Conservation (phyloP, 1,140 invertebrate species). For the Papilio polyxenes region DNA sequence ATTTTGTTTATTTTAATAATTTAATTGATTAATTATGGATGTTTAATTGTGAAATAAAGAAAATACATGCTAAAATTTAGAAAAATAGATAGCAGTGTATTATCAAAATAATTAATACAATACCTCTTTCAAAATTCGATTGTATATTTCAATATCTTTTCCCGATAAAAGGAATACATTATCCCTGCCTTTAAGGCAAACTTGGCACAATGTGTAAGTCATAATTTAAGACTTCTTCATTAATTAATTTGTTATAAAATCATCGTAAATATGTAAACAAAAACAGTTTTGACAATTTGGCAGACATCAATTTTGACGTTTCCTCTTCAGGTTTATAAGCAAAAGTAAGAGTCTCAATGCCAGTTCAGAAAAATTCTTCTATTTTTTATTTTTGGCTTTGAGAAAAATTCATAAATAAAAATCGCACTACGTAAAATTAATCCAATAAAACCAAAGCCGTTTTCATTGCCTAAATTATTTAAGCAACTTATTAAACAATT, state of each 20-base stretch:
- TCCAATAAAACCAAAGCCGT: too few relatives aligned
- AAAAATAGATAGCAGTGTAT: neutral
- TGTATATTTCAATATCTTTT: slow-evolving; percentile 46
- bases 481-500: too few relatives aligned
- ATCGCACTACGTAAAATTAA: too few relatives aligned
- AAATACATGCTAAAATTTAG: neutral
- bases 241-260: neutral
- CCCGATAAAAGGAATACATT: slow-evolving; percentile 47
- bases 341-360: neutral
- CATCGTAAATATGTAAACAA: neutral
- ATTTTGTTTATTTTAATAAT: neutral
- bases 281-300: neutral
- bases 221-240: slow-evolving; percentile 10
- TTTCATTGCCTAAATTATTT: too few relatives aligned
- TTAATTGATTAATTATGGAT: neutral
- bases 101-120: neutral
- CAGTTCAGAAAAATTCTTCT: neutral
- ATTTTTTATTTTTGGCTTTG: too few relatives aligned
- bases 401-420: too few relatives aligned
- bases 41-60: neutral
- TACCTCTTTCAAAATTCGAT: slow-evolving; percentile 33
- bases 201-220: slow-evolving; percentile 42
- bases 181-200: slow-evolving; percentile 47
- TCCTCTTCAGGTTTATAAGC: neutral
- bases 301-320: neutral